Evolutionary conservation across 2,888 invertebrate species (phyloP), one percentile per base, ranked within the genome.

Genomic region (Perizoma flavofasciatum): DNA sequence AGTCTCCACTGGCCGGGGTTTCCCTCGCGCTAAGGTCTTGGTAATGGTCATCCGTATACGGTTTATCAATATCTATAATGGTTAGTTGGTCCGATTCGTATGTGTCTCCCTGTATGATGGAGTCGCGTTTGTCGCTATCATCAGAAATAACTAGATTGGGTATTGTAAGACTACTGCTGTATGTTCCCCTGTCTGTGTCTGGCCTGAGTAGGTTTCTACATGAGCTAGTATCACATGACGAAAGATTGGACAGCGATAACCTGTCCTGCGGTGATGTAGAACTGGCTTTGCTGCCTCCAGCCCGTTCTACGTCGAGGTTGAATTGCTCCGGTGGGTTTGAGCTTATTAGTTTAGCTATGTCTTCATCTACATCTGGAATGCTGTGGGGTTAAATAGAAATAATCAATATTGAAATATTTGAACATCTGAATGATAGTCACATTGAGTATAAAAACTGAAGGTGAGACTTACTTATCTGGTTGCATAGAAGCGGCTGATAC

Each of bases 1-100:
- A 81, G 35, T 89, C 88, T 22, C 86, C 88, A 63, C 88, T 90
- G 4, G 72, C 79, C n/a, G 90, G 83, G 46, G 84, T 80, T n/a
- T 72, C 78, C 57, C 85, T 73, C 6, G 81, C 82, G 63, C 80
- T 82, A 61, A 86, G 68, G 65, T 89, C 86, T 57, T 78, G 77
- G 67, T 85, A 89, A 69, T 88, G 92, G 55, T 92, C 92, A 54
- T 93, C 92, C 52, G 87, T 89, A 73, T 91, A 92, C 66, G 92
- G 92, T 73, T 87, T 89, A 81, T 94, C 94, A 70, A 93, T 93
- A 83, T 94, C 94, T 87, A 94, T 94, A 81, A 94, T 94, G 83
- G 94, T 94, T 83, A 94, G 90, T 89, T 92, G 93, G 85, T 94
- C 94, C 86, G 92, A 92, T 86, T 92, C 92, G 83, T 92, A 92